Conservation (phyloP, 2,113 vertebrate species). For the Opisthocomus hoazin region DNA sequence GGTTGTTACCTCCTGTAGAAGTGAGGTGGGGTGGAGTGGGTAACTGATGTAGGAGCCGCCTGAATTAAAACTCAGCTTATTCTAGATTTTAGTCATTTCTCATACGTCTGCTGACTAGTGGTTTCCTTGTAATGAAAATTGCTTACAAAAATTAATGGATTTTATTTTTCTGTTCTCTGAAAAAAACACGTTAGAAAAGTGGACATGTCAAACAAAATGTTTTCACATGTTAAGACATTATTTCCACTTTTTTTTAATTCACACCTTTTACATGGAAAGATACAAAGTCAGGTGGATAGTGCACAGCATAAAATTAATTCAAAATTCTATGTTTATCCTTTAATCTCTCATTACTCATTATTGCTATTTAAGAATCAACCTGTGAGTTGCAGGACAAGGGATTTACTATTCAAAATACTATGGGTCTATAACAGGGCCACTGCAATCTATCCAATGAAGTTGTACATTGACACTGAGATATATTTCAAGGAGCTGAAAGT, state of each 20-base stretch:
- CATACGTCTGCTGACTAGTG: not conserved
- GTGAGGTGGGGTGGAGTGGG: fast-evolving
- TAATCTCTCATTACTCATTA: not conserved
- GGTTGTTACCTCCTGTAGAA: not conserved
- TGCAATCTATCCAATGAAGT: not conserved
- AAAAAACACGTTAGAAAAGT: not conserved
- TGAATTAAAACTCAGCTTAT: not conserved
- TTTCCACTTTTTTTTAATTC: not conserved
- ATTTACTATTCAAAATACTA: not conserved
- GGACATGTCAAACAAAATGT: not conserved
- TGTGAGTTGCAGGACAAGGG: not conserved
- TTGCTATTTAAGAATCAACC: not conserved
- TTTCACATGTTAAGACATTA: not conserved
- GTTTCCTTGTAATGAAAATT: not conserved
- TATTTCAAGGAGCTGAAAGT: not conserved
- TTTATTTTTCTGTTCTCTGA: not conserved
- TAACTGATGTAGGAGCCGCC: not conserved
- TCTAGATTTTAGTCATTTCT: not conserved
- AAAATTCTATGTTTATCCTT: not conserved
- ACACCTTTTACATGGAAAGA: not conserved
- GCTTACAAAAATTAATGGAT: not conserved
- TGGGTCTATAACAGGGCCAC: not conserved
- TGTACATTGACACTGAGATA: not conserved
- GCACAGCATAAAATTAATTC: not conserved
- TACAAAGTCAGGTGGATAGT: not conserved